phyloP scores from a whole-genome alignment of 2,113 vertebrate genomes.

The Ageneiosus marmoratus region DNA sequence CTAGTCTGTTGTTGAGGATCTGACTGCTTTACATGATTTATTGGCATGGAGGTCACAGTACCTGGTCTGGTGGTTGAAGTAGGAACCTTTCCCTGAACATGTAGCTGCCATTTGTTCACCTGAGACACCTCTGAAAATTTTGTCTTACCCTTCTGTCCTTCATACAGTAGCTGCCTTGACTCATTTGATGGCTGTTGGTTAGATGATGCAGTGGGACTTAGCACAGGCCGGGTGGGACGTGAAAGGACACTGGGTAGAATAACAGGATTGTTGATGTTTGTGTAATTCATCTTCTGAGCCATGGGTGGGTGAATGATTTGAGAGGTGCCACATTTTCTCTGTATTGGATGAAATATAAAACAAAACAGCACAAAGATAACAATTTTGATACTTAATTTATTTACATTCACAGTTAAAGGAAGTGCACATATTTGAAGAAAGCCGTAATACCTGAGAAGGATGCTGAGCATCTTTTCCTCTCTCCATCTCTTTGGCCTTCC shows the following conservation, averaged over 20 bases:
- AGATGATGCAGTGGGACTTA: constrained; percentile 29
- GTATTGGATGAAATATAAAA: background rate
- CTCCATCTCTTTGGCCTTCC: constrained; percentile 61
- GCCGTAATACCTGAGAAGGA: constrained; percentile 16
- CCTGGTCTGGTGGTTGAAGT: constrained; percentile 30
- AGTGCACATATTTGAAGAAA: background rate
- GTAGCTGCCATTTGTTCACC: constrained; percentile 42
- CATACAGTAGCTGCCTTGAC: constrained; percentile 14
- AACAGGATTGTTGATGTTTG: constrained; percentile 1
- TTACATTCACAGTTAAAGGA: background rate
- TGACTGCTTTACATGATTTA: constrained; percentile 15
- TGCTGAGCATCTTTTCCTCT: constrained; percentile 30
- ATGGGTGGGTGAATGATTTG: background rate
- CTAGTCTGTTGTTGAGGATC: background rate
- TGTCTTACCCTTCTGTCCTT: constrained; percentile 7
- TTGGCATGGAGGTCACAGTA: constrained; percentile 37
- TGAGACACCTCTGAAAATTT: constrained; percentile 14
- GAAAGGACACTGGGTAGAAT: background rate
- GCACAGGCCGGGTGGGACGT: constrained; percentile 12
- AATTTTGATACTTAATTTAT: background rate
- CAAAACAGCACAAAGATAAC: background rate
- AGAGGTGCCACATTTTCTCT: constrained; percentile 13
- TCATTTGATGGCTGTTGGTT: constrained; percentile 23
- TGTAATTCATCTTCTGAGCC: constrained; percentile 1
- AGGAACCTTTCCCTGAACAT: constrained; percentile 32